Conservation (phyloP, 1,140 invertebrate genomes). For the Druon quercuslanigerum region DNA sequence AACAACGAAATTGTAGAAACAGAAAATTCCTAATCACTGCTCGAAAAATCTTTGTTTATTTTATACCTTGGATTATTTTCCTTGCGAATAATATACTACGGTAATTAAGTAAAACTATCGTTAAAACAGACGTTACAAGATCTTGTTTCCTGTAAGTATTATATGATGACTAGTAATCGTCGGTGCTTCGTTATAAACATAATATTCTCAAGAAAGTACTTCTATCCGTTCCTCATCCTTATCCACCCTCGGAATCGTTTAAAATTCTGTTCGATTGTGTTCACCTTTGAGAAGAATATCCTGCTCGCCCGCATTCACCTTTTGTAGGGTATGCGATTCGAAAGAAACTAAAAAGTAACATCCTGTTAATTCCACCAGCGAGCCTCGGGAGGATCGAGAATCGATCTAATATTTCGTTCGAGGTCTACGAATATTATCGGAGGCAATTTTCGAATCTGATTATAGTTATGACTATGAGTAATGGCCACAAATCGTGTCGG, state of each 20-base stretch:
- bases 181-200: conserved; percentile 17
- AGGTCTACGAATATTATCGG: conserved; percentile 21
- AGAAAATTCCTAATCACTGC: background rate
- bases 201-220: conserved; percentile 13
- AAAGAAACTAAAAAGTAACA: conserved; percentile 19
- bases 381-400: conserved; percentile 18
- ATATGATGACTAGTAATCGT: conserved; percentile 7
- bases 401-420: conserved; percentile 29
- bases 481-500: conserved; percentile 31
- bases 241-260: conserved; percentile 24
- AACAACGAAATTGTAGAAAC: too few species aligned
- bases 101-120: conserved; percentile 5
- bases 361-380: conserved; percentile 17
- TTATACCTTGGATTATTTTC: background rate
- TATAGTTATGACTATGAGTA: conserved; percentile 31
- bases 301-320: background rate
- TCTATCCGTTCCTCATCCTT: background rate
- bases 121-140: conserved; percentile 8
- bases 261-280: conserved; percentile 28
- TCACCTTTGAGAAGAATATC: conserved; percentile 22
- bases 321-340: conserved; percentile 14
- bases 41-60: background rate
- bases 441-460: conserved; percentile 31
- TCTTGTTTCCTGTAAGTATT: conserved; percentile 5
- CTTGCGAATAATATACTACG: background rate